phyloP scores from a whole-genome alignment of 2,797 vertebrate species.

The Mus caroli region DNA sequence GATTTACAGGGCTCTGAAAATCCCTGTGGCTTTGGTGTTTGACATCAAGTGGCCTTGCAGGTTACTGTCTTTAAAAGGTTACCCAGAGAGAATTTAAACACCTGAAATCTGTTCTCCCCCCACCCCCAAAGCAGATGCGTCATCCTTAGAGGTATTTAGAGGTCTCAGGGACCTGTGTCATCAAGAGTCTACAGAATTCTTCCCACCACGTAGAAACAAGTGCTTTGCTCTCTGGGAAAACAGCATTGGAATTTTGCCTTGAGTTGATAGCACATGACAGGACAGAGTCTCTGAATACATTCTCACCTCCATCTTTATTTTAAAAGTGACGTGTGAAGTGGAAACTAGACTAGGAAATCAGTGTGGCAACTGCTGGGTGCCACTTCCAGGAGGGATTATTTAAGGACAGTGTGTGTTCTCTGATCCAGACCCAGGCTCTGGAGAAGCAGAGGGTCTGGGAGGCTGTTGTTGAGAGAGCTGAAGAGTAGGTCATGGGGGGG shows the following conservation, averaged over 20 bases:
- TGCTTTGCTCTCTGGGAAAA: constrained; percentile 40
- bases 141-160: background rate
- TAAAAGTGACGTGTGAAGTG: constrained; percentile 69
- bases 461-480: background rate
- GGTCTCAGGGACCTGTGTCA: background rate
- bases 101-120: background rate
- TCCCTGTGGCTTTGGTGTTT: background rate
- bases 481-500: background rate
- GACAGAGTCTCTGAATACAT: constrained; percentile 65
- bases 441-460: constrained; percentile 4
- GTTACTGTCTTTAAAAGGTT: background rate
- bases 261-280: background rate
- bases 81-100: background rate
- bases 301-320: constrained; percentile 77
- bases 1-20: background rate
- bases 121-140: background rate
- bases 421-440: background rate
- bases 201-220: background rate
- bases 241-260: constrained; percentile 58
- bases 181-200: background rate
- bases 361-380: background rate
- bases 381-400: background rate
- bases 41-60: background rate
- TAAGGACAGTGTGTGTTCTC: background rate
- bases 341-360: constrained; percentile 44